These are phyloP conservation scores for Amblyopsis rosae DNA, from an alignment of 2,113 vertebrate species.

Conservation along the genomic window DNA sequence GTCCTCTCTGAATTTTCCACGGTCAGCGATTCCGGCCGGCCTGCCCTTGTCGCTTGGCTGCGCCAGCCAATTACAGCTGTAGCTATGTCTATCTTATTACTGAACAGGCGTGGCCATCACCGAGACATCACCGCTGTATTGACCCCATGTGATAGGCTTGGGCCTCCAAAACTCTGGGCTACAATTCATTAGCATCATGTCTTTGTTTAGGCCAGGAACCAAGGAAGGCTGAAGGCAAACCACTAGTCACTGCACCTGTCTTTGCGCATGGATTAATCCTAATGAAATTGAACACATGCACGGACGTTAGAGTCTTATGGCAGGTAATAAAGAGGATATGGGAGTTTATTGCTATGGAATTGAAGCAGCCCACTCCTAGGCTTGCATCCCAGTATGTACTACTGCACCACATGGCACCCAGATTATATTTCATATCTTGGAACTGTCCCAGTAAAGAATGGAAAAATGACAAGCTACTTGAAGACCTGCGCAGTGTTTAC, in stretches of 20 bases:
- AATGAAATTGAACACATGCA: slow-evolving; percentile 49
- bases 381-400: background rate
- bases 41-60: slow-evolving; percentile 75
- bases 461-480: slow-evolving; percentile 16
- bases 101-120: slow-evolving; percentile 41
- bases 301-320: slow-evolving; percentile 39
- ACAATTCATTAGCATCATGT: slow-evolving; percentile 58
- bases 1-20: slow-evolving; percentile 72
- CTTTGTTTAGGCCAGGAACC: slow-evolving; percentile 53
- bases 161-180: slow-evolving; percentile 58
- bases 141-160: slow-evolving; percentile 52
- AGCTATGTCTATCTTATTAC: slow-evolving; percentile 74
- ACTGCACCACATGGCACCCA: background rate
- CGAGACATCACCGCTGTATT: slow-evolving; percentile 43
- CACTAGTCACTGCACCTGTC: slow-evolving; percentile 42
- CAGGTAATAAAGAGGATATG: slow-evolving; percentile 39
- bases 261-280: slow-evolving; percentile 43
- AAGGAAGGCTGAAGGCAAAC: slow-evolving; percentile 42
- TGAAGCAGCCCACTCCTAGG: slow-evolving; percentile 25
- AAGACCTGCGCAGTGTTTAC: slow-evolving; percentile 8
- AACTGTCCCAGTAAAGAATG: slow-evolving; percentile 12
- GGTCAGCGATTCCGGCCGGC: slow-evolving; percentile 71
- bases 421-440: slow-evolving; percentile 13
- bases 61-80: slow-evolving; percentile 65
- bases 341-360: slow-evolving; percentile 22